A percentile compares a stretch with the other conserved stretches of the same genome.
These are phyloP conservation scores for Brachyalestes nurse DNA, from an alignment of 2,797 vertebrate species.

Conservation along the genomic window DNA sequence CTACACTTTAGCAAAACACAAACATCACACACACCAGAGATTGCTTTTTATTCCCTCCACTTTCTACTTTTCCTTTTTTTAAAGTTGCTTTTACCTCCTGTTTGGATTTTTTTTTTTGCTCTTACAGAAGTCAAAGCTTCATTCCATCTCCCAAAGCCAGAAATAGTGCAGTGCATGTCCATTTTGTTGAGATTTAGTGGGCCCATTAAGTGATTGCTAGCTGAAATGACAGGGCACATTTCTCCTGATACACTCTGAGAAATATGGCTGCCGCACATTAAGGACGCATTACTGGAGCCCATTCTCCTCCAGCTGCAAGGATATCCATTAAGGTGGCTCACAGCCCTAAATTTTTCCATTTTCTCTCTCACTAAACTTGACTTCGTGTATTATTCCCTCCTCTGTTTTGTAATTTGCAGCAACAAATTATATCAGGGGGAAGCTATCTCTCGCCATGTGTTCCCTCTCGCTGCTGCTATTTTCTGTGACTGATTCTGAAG, in stretches of 20 bases:
- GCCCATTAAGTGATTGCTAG: constrained; percentile 97
- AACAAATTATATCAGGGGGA: constrained; percentile 84
- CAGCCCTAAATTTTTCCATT: constrained; percentile 86
- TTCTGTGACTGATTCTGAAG: constrained; percentile 83
- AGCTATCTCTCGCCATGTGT: constrained; percentile 80
- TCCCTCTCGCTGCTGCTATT: constrained; percentile 77
- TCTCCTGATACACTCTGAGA: constrained; percentile 87
- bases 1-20: constrained; percentile 91
- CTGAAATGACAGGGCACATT: constrained; percentile 86
- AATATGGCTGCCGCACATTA: constrained; percentile 85
- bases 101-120: constrained; percentile 62
- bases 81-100: constrained; percentile 66
- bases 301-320: constrained; percentile 80
- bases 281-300: constrained; percentile 78
- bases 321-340: constrained; percentile 87
- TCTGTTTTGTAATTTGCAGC: constrained; percentile 83
- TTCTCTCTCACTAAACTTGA: constrained; percentile 87
- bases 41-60: constrained; percentile 80
- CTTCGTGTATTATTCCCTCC: constrained; percentile 84
- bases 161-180: constrained; percentile 89
- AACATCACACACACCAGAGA: constrained; percentile 83
- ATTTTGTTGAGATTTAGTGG: constrained; percentile 89
- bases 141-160: constrained; percentile 83
- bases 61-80: constrained; percentile 60
- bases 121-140: constrained; percentile 82